Conservation (phyloP, 2,113 vertebrate genomes). For the Hepsetus odoe region DNA sequence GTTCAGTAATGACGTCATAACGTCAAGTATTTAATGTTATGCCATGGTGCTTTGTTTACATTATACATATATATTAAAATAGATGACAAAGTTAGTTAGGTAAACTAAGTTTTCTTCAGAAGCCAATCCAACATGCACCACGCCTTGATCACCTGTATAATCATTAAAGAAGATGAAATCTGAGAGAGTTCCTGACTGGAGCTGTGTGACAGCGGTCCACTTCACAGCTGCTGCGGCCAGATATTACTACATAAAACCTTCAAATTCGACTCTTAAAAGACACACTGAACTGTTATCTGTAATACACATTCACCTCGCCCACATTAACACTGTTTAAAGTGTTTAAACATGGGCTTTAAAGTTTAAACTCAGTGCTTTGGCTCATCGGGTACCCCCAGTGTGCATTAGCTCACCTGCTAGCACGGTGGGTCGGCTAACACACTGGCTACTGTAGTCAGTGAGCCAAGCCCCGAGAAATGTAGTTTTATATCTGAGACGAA, state of each 20-base stretch:
- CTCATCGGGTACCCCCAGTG: background rate
- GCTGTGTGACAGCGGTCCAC: background rate
- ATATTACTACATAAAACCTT: no score
- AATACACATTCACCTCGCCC: background rate
- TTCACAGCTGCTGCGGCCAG: background rate
- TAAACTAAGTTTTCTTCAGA: no score
- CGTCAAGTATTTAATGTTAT: no score
- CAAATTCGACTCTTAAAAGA: background rate
- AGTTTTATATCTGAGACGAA: background rate
- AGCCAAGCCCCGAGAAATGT: background rate
- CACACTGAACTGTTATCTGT: background rate
- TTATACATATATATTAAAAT: no score
- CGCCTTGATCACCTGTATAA: background rate
- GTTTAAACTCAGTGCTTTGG: background rate
- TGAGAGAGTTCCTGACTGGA: no score
- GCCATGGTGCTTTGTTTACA: no score
- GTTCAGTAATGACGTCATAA: no score
- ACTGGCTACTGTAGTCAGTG: slow-evolving; percentile 3
- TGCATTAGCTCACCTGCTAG: background rate
- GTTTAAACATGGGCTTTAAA: no score
- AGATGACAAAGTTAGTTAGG: no score
- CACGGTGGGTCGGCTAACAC: slow-evolving; percentile 15
- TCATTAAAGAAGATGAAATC: background rate
- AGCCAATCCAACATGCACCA: no score
- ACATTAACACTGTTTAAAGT: no score